Conservation (phyloP, 2,888 invertebrate genomes). For the Choreutis nemorana region DNA sequence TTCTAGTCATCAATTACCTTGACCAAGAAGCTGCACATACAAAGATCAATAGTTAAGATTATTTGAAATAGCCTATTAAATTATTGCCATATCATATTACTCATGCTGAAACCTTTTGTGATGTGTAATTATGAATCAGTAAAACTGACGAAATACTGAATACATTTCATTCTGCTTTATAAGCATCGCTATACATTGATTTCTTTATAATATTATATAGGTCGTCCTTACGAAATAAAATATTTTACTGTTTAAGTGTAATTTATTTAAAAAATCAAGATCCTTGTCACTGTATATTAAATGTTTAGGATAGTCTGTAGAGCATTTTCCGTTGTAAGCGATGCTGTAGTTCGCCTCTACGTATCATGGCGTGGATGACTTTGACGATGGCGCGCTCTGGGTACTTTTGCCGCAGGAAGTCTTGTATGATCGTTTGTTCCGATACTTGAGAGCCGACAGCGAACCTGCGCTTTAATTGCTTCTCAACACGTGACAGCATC, state of each 20-base stretch:
- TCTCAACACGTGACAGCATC: conserved; percentile 87
- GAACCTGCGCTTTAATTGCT: conserved; percentile 92
- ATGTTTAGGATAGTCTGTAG: conserved; percentile 81
- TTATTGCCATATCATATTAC: too few relatives aligned
- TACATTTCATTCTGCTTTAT: too few relatives aligned
- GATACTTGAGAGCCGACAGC: conserved; percentile 97
- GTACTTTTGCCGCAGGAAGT: conserved; percentile 85
- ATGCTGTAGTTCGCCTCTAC: conserved; percentile 95
- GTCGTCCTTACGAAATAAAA: too few relatives aligned
- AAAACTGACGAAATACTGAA: too few relatives aligned
- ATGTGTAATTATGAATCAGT: too few relatives aligned
- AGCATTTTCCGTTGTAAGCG: conserved; percentile 97
- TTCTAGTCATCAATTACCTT: too few relatives aligned
- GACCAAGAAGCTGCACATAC: too few relatives aligned
- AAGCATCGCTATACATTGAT: too few relatives aligned
- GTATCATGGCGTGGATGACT: conserved; percentile 93
- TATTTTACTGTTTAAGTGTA: neutral
- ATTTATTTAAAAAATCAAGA: neutral
- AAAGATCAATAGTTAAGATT: too few relatives aligned
- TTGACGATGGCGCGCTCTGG: conserved; percentile 86
- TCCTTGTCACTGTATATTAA: conserved; percentile 1
- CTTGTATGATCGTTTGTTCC: conserved; percentile 91
- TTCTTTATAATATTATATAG: too few relatives aligned
- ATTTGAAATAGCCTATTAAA: too few relatives aligned
- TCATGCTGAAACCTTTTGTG: too few relatives aligned